phyloP scores from a whole-genome alignment of 2,888 invertebrate species.

The Anaspis maculata region DNA sequence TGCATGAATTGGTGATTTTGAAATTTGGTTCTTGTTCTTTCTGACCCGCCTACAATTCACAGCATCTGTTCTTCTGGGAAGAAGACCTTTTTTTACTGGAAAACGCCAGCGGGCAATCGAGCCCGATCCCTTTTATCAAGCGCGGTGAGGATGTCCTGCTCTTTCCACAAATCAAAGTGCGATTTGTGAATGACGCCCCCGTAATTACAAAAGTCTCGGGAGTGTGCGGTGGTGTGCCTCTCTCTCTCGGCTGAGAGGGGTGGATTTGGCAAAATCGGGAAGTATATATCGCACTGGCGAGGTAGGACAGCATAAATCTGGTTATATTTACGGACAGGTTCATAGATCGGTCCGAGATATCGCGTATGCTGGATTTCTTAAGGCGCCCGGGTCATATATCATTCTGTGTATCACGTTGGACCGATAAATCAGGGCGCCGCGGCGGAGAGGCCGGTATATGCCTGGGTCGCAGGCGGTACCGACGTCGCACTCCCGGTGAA shows the following conservation, averaged over 20 bases:
- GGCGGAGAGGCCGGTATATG: constrained; percentile 26
- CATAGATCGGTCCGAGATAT: constrained; percentile 40
- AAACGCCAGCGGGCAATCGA: too few relatives aligned
- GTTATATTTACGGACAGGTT: constrained; percentile 40
- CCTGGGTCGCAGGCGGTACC: constrained; percentile 31
- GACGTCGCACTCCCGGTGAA: constrained; percentile 23
- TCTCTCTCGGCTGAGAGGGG: too few relatives aligned
- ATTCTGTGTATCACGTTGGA: constrained; percentile 40
- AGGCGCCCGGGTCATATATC: constrained; percentile 38
- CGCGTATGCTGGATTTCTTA: constrained; percentile 36
- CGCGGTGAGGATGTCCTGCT: not conserved
- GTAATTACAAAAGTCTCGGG: constrained; percentile 28
- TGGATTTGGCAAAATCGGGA: constrained; percentile 2
- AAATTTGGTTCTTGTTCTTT: too few relatives aligned
- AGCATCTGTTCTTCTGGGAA: too few relatives aligned
- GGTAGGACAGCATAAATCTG: constrained; percentile 36
- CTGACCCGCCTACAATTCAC: too few relatives aligned
- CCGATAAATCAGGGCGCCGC: constrained; percentile 38
- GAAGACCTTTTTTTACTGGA: too few relatives aligned
- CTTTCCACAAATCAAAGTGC: constrained; percentile 25
- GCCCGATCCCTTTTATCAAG: too few relatives aligned
- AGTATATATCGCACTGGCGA: constrained; percentile 4
- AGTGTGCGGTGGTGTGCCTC: not conserved
- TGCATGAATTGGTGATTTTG: too few relatives aligned
- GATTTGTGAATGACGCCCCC: constrained; percentile 26